phyloP scores from a whole-genome alignment of 1,140 invertebrate species.

The Centruroides sculpturatus region DNA sequence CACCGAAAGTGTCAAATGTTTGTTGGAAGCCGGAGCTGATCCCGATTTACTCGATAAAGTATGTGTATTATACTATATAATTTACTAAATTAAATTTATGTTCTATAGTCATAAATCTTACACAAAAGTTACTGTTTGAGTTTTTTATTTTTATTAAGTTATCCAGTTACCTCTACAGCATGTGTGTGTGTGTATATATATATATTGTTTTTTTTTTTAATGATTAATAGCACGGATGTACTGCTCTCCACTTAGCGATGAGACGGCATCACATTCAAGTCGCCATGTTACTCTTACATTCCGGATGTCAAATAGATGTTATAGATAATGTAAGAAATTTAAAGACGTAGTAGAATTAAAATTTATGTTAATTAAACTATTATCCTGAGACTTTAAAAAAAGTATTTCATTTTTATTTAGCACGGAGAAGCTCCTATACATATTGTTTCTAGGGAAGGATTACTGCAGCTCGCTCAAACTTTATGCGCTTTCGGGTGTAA shows the following conservation, averaged over 20 bases:
- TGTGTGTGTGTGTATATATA: no score
- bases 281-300: constrained; percentile 46
- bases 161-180: no score
- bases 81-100: no score
- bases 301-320: constrained; percentile 52
- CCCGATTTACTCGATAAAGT: constrained; percentile 40
- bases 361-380: no score
- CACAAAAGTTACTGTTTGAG: no score
- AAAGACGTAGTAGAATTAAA: no score
- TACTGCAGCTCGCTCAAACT: constrained; percentile 50
- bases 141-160: no score
- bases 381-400: no score
- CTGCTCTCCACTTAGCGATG: constrained; percentile 48
- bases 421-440: constrained; percentile 60
- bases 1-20: constrained; percentile 38
- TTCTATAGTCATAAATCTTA: no score
- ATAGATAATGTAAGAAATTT: constrained; percentile 17
- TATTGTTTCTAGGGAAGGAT: constrained; percentile 48
- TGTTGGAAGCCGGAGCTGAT: constrained; percentile 44
- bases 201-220: no score
- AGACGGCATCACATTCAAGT: constrained; percentile 40
- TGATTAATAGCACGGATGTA: constrained; percentile 30
- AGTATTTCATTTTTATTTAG: constrained; percentile 29
- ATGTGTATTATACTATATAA: neutral
- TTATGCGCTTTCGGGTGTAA: constrained; percentile 58